Base-by-base conservation (phyloP, 2,797 vertebrate species). In the Schizopygopsis pylzovi region DNA sequence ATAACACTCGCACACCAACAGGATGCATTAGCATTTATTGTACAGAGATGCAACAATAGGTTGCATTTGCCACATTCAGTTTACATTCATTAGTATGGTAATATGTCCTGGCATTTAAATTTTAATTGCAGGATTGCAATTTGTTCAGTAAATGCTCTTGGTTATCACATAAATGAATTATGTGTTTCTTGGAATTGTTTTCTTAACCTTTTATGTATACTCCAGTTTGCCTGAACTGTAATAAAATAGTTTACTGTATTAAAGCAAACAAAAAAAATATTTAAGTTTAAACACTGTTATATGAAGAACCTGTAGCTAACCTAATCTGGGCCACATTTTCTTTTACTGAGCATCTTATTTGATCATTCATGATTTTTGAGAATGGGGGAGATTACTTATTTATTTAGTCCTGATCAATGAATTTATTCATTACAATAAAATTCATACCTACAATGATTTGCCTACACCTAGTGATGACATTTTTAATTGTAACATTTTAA, bases 21-120 rank as follows among this genome's bases (percentile, higher is more conserved):
- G 52, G 49, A 47, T 49, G 67, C 52, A 76, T 61, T 82, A 67
- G 82, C 41, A 75, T 75, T 75, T 56, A 54, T 80, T 72, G 37
- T 73, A 43, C 15, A 45, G 47, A 72, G 22, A 39, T 70, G 79
- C 54, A 71, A 83, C 82, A 72, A 87, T 43, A 52, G 61, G 59
- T 63, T 28, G 56, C 76, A 73, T 80, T 59, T 52, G 54, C 22
- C 75, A 68, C 78, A 41, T 82, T 82, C 13, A 59, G 33, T 25
- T 85, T 73, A 73, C 47, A 43, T 78, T 75, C 25, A 84, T 86
- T 77, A 81, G n/a, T 67, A 83, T 83, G 75, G 22, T 89, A 79
- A 85, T 87, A 67, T 85, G 49, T 65, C 33, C 41, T 8, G 79
- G 12, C 76, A 9, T 85, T 28, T 73, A 83, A 68, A 33, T n/a